Percentiles rank a stretch among this genome's conserved stretches.
Evolutionary conservation across 2,113 vertebrate species (phyloP).

Genomic region (Stegostoma tigrinum): DNA sequence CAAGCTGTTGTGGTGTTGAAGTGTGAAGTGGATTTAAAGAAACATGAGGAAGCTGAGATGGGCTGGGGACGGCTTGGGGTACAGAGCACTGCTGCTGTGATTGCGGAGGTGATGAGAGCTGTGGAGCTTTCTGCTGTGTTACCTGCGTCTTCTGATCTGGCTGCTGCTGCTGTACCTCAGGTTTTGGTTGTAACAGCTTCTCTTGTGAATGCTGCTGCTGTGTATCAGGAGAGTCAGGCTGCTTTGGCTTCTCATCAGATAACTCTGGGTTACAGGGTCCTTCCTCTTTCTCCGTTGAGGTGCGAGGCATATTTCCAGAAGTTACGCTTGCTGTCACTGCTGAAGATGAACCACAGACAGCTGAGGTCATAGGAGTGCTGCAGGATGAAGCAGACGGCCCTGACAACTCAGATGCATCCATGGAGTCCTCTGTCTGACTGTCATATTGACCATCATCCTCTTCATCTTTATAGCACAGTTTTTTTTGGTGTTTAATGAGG

Average conservation of each 20-base stretch:
- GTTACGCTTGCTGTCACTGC: constrained; percentile 66
- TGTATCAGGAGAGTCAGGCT: constrained; percentile 68
- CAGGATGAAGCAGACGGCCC: constrained; percentile 93
- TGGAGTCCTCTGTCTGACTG: constrained; percentile 93
- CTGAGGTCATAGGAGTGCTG: constrained; percentile 92
- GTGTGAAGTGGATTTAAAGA: constrained; percentile 79
- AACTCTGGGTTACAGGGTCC: constrained; percentile 66
- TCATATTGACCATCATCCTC: constrained; percentile 95
- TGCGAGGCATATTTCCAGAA: constrained; percentile 60
- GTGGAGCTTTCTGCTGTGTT: constrained; percentile 66
- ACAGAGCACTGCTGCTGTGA: constrained; percentile 72
- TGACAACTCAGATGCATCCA: constrained; percentile 85
- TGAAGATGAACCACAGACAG: constrained; percentile 73
- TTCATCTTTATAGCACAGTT: constrained; percentile 98
- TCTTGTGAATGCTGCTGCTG: constrained; percentile 75
- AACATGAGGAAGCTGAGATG: constrained; percentile 81
- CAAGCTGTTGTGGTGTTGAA: constrained; percentile 71
- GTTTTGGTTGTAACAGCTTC: constrained; percentile 78
- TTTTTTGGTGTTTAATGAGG: constrained; percentile 98
- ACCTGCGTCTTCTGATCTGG: constrained; percentile 71
- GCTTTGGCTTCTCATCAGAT: constrained; percentile 90
- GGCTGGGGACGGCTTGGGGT: constrained; percentile 76
- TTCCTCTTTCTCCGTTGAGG: constrained; percentile 71
- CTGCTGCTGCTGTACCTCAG: constrained; percentile 61
- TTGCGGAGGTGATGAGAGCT: constrained; percentile 71